Conservation (phyloP, 1,140 invertebrate genomes). For the Cotesia vestalis region DNA sequence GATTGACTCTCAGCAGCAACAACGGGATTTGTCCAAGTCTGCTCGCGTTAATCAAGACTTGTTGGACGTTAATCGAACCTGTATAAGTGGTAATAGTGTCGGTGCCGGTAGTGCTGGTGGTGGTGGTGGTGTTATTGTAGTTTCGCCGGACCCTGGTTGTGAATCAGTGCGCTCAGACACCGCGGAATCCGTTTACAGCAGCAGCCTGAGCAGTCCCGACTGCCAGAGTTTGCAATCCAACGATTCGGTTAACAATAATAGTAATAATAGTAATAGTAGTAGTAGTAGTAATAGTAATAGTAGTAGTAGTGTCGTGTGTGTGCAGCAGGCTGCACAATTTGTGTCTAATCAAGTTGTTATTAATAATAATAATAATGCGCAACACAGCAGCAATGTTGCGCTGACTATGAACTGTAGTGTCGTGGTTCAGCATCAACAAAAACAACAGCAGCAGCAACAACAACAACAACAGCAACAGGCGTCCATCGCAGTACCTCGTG, state of each 20-base stretch:
- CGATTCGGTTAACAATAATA: slow-evolving; percentile 43
- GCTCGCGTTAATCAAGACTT: slow-evolving; percentile 14
- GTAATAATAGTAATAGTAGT: slow-evolving; percentile 20
- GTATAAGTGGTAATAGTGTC: neutral
- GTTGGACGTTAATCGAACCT: slow-evolving; percentile 12
- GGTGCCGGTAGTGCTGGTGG: neutral
- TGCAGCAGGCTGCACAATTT: slow-evolving; percentile 58
- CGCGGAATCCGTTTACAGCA: slow-evolving; percentile 60
- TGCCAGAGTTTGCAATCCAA: slow-evolving; percentile 53
- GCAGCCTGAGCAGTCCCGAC: slow-evolving; percentile 63
- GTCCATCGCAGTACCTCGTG: slow-evolving; percentile 64
- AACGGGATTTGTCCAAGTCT: slow-evolving; percentile 18
- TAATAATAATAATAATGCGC: slow-evolving; percentile 6
- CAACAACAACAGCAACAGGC: slow-evolving; percentile 42
- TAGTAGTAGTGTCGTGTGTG: slow-evolving; percentile 48
- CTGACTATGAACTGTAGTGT: slow-evolving; percentile 36
- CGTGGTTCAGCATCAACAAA: slow-evolving; percentile 41
- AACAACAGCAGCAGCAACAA: slow-evolving; percentile 42
- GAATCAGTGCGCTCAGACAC: slow-evolving; percentile 63
- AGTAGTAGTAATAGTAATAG: slow-evolving; percentile 26
- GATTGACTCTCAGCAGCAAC: slow-evolving; percentile 14
- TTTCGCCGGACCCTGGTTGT: slow-evolving; percentile 40
- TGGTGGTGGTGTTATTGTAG: neutral
- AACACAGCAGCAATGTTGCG: slow-evolving; percentile 38
- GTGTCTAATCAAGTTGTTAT: slow-evolving; percentile 26